Conservation (phyloP, 2,113 vertebrate genomes). For the Cebidichthys violaceus region DNA sequence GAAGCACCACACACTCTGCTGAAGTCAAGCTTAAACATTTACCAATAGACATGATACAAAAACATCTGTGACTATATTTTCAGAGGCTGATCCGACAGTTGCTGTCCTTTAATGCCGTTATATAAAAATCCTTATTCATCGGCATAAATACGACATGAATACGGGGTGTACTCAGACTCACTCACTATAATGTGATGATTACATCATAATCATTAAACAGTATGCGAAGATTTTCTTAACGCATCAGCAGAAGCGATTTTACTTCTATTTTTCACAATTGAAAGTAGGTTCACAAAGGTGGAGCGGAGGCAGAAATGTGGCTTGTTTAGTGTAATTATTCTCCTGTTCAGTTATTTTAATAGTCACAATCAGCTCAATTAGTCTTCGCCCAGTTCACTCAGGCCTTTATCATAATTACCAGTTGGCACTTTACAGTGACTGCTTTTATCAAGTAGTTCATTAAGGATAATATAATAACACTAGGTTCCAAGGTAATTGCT, state of each 20-base stretch:
- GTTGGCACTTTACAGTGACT: neutral
- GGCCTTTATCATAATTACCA: slow-evolving; percentile 3
- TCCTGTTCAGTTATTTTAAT: neutral
- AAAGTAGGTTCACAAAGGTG: neutral
- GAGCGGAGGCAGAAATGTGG: neutral
- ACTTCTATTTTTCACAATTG: neutral
- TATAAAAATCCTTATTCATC: neutral
- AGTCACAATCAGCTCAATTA: neutral
- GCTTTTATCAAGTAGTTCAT: neutral
- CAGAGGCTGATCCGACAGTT: neutral
- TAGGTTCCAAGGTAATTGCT: neutral
- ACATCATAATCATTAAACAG: neutral
- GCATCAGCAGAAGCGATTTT: neutral
- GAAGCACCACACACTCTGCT: neutral
- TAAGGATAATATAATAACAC: neutral
- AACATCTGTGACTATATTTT: neutral
- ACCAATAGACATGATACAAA: neutral
- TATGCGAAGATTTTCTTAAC: neutral
- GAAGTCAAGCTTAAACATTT: neutral
- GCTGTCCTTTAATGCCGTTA: neutral
- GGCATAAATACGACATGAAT: neutral
- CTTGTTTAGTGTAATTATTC: neutral
- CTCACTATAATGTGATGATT: neutral
- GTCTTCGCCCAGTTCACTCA: neutral
- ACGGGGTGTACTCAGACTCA: neutral